Conservation (phyloP, 2,797 vertebrate species). For the Anabas testudineus region DNA sequence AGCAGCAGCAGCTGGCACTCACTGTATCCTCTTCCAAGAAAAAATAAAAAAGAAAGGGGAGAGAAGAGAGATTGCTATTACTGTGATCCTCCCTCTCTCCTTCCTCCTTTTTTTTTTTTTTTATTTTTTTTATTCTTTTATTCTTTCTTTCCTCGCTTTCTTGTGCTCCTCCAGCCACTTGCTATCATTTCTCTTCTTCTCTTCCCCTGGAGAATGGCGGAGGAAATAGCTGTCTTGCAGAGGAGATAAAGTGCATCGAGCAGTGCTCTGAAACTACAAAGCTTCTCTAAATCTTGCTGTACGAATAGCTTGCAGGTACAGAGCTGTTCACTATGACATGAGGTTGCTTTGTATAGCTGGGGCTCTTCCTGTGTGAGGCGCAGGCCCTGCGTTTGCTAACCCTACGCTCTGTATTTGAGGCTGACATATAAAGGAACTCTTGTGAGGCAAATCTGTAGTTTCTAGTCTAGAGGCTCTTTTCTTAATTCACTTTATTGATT, state of each 20-base stretch:
- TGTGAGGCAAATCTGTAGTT: constrained; percentile 50
- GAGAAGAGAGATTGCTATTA: constrained; percentile 44
- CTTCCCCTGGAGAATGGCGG: constrained; percentile 28
- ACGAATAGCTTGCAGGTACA: constrained; percentile 41
- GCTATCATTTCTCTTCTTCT: constrained; percentile 19
- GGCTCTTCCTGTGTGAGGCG: constrained; percentile 62
- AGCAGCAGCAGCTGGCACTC: constrained; percentile 69
- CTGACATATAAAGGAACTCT: constrained; percentile 44
- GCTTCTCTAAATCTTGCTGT: constrained; percentile 11
- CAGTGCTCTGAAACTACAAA: constrained; percentile 56
- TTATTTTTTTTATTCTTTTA: constrained; percentile 30
- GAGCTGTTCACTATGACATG: constrained; percentile 8
- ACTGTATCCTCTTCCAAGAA: constrained; percentile 68
- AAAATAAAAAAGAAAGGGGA: constrained; percentile 38
- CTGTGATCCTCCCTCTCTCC: constrained; percentile 18
- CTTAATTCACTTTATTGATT: constrained; percentile 63
- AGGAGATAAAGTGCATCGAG: constrained; percentile 55
- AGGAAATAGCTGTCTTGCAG: constrained; percentile 58
- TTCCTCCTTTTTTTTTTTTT: constrained; percentile 32
- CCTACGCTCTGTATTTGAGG: constrained; percentile 20
- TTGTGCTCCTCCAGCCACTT: constrained; percentile 29
- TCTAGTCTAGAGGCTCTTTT: no score
- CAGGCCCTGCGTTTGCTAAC: constrained; percentile 29
- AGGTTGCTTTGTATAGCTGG: constrained; percentile 33
- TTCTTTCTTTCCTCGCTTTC: constrained; percentile 33